Percentiles rank a stretch among this genome's conserved stretches.
phyloP scores from a whole-genome alignment of 2,888 invertebrate species.

The Pollenia angustigena region DNA sequence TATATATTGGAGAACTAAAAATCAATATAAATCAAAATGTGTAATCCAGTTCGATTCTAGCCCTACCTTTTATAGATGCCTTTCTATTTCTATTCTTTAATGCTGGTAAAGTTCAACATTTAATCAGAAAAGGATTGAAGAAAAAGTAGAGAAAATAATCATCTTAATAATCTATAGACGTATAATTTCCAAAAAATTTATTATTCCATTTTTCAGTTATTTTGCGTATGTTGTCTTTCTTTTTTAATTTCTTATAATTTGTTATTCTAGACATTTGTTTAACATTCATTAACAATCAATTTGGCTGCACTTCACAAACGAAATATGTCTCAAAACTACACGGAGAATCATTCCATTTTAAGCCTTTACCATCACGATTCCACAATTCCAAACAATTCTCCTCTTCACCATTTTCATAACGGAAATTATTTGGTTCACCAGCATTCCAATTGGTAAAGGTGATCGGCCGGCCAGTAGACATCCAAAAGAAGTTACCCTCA shows the following conservation, averaged over 20 bases:
- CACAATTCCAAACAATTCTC: conserved; percentile 96
- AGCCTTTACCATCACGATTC: conserved; percentile 95
- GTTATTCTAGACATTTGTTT: conserved; percentile 62
- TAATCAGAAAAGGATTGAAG: background rate
- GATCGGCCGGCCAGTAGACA: conserved; percentile 94
- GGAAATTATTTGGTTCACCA: conserved; percentile 96
- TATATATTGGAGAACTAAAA: background rate
- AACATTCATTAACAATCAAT: conserved; percentile 71
- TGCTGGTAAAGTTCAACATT: background rate
- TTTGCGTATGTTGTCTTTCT: conserved; percentile 40
- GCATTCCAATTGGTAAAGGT: conserved; percentile 97
- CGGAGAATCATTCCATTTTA: conserved; percentile 97
- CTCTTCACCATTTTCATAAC: conserved; percentile 94
- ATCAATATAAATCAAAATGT: background rate
- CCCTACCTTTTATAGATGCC: no score
- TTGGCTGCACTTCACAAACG: conserved; percentile 91
- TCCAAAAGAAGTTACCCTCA: conserved; percentile 96
- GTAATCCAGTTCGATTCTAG: no score
- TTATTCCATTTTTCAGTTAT: conserved; percentile 18
- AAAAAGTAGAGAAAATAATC: background rate
- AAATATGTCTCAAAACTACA: conserved; percentile 97
- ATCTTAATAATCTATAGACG: conserved; percentile 3
- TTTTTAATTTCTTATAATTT: conserved; percentile 62
- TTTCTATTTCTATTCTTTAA: no score
- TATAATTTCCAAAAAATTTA: conserved; percentile 39